A percentile compares a stretch with the other conserved stretches of the same genome.
Conservation (phyloP, 2,113 vertebrate species). For the Rhea pennata region DNA sequence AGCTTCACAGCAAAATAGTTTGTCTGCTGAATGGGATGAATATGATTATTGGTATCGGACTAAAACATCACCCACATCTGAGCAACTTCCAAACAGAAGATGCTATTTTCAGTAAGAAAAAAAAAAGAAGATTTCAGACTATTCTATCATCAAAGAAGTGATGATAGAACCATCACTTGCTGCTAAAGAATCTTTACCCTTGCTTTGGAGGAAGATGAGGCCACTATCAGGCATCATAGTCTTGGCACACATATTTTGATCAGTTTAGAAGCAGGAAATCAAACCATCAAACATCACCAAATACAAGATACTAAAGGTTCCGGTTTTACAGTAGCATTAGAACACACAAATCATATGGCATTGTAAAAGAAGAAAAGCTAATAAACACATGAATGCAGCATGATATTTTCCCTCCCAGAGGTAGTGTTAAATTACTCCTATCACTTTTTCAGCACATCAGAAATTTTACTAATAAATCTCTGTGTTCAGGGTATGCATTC, state of each 20-base stretch:
- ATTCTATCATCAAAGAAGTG: background rate
- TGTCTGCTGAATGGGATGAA: background rate
- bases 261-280: conserved; percentile 36
- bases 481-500: background rate
- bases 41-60: background rate
- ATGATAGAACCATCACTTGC: conserved; percentile 5
- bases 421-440: background rate
- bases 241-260: conserved; percentile 30
- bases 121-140: background rate
- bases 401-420: background rate
- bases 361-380: conserved; percentile 12
- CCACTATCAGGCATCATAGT: background rate
- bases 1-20: background rate
- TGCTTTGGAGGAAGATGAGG: background rate
- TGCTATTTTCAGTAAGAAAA: background rate
- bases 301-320: background rate
- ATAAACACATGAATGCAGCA: background rate
- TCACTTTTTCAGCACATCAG: background rate
- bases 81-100: background rate
- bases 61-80: background rate
- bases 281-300: conserved; percentile 34
- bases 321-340: conserved; percentile 6
- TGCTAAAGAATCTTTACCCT: background rate
- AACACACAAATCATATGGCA: conserved; percentile 18
- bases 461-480: background rate